Evolutionary conservation across 2,888 invertebrate species (phyloP).

Genomic region (Lissocephala sabroskyi): DNA sequence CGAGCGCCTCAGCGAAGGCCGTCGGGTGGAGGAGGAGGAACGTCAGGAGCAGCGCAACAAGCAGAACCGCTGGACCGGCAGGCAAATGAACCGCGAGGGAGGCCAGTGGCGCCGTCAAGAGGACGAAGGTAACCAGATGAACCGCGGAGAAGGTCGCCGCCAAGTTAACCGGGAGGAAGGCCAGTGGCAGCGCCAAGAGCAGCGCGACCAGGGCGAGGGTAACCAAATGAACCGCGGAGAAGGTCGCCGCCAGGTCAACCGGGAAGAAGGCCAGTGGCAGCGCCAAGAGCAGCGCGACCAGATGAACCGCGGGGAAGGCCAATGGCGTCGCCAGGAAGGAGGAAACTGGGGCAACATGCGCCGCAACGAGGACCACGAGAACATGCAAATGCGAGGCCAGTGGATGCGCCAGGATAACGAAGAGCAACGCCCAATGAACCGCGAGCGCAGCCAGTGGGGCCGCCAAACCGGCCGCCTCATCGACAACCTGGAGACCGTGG

Average conservation of each 20-base stretch:
- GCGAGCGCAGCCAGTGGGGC: slow-evolving; percentile 1
- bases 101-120: background rate
- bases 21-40: slow-evolving; percentile 3
- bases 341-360: background rate
- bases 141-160: background rate
- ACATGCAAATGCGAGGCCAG: background rate
- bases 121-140: no score
- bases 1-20: slow-evolving; percentile 19
- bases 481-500: slow-evolving; percentile 28
- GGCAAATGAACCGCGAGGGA: background rate
- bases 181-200: background rate
- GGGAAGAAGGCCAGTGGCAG: background rate
- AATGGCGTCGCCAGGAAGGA: background rate
- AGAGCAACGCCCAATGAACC: background rate
- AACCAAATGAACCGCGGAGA: no score
- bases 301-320: background rate
- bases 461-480: background rate
- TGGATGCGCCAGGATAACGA: background rate
- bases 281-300: background rate
- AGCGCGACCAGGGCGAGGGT: no score
- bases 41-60: no score
- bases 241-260: background rate
- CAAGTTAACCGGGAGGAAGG: background rate
- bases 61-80: no score
- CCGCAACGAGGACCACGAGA: background rate